Base-by-base conservation (phyloP, 2,113 vertebrate genomes). In the Rana temporaria region DNA sequence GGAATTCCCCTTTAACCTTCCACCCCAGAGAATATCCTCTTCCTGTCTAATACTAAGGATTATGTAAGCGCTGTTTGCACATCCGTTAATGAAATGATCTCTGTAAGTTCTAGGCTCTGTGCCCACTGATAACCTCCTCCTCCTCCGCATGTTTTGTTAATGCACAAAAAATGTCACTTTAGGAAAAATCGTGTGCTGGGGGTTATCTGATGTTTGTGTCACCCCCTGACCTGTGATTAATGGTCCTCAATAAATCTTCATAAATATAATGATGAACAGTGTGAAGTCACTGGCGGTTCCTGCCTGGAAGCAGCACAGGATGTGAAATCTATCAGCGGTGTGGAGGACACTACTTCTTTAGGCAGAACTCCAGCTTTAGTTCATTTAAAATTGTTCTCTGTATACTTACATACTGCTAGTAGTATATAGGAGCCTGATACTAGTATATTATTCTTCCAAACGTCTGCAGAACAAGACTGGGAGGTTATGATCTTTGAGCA, bases 181-280 rank as follows among this genome's bases (percentile, higher is more conserved):
- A 71, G 57, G 68, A 62, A 70, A 9, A 30, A 19, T 20, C 9
- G 16, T 19, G 20, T 30, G 32, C 19, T 24, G 38, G 20, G n/a
- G 62, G 64, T 68, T 83, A 75, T 83, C 80, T 82, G 56, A 20
- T 67, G 71, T 74, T 74, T 82, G 63, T 22, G 32, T 76, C 81
- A 75, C 81, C 63, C 63, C 34, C 30, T 60, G 81, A 7, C 63
- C 81, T 60, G 20, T 8, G 52, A 67, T 74, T 57, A 74, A 57
- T 55, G 68, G 30, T 24, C 20, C 34, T 68, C 63, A n/a, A 83
- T 76, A 75, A 68, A 83, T 83, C 71, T 68, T 59, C 32, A 67
- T 67, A 66, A 76, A 76, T 26, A 82, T 65, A 60, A 68, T 68
- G 63, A 57, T 82, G 69, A 59, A 56, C 64, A 26, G 63, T 60